Conservation (phyloP, 2,113 vertebrate species). For the Daboia siamensis region DNA sequence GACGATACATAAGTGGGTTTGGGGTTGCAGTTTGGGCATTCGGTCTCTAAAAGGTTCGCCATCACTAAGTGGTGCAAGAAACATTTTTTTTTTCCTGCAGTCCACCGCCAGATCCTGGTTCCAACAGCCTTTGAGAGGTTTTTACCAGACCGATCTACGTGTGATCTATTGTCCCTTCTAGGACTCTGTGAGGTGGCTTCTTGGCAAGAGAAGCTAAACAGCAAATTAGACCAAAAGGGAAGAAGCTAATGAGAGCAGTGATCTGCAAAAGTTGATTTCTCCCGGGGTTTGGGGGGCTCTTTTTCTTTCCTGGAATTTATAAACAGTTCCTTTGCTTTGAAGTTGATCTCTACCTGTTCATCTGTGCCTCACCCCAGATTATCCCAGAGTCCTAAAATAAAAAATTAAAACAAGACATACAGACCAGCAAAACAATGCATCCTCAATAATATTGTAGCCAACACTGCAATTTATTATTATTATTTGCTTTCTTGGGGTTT, state of each 20-base stretch:
- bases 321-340: not conserved
- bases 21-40: too few relatives aligned
- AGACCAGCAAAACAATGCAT: not conserved
- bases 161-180: not conserved
- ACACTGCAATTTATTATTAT: not conserved
- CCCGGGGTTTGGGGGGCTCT: not conserved
- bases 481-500: not conserved
- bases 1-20: too few relatives aligned
- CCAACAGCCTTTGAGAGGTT: not conserved
- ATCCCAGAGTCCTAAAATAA: not conserved
- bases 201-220: not conserved
- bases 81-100: too few relatives aligned
- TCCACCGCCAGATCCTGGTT: too few relatives aligned
- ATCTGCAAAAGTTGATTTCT: not conserved
- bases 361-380: too few relatives aligned
- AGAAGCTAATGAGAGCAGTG: not conserved
- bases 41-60: too few relatives aligned
- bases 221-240: not conserved
- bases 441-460: not conserved
- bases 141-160: not conserved
- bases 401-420: not conserved
- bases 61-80: not conserved
- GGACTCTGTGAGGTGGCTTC: not conserved
- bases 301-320: not conserved
- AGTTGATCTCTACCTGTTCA: not conserved